Conservation (phyloP, 1,140 invertebrate genomes). For the Drosophila biarmipes region DNA sequence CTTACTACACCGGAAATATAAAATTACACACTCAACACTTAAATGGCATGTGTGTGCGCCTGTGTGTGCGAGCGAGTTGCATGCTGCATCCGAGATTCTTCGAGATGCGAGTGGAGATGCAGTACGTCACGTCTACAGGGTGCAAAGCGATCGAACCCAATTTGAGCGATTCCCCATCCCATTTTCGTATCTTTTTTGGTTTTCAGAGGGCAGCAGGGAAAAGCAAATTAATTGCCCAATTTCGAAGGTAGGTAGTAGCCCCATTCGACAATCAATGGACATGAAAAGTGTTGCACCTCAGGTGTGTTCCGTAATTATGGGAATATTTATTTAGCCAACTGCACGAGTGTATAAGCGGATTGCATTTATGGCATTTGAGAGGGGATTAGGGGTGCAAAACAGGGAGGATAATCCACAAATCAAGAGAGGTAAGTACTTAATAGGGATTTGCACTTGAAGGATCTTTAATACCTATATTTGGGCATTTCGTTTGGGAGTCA, state of each 20-base stretch:
- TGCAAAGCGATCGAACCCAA: constrained; percentile 72
- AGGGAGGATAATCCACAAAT: background rate
- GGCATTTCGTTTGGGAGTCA: too few species aligned
- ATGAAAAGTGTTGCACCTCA: constrained; percentile 70
- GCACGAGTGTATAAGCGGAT: constrained; percentile 33
- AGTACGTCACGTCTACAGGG: constrained; percentile 60
- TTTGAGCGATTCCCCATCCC: constrained; percentile 37
- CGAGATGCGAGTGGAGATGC: constrained; percentile 12
- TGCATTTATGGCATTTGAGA: constrained; percentile 20
- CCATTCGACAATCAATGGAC: constrained; percentile 39
- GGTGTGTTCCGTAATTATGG: constrained; percentile 59
- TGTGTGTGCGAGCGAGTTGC: constrained; percentile 50
- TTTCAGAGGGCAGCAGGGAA: constrained; percentile 14
- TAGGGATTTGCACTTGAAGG: background rate
- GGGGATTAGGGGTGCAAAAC: constrained; percentile 30
- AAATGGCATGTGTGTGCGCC: constrained; percentile 56
- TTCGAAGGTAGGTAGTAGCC: constrained; percentile 66
- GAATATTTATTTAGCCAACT: constrained; percentile 52
- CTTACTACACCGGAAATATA: constrained; percentile 82
- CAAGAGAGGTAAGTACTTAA: background rate
- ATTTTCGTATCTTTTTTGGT: background rate
- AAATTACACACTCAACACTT: constrained; percentile 83
- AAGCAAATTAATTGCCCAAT: constrained; percentile 73
- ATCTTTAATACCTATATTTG: too few species aligned
- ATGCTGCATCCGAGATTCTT: constrained; percentile 74